Conservation (phyloP, 2,113 vertebrate genomes). For the human (Homo sapiens) region GRCh38 chr7:119129001-119129500, state of each 20-base stretch:
- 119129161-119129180: neutral
- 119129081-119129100: neutral
- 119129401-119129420: neutral
- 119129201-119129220: neutral
- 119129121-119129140: neutral
- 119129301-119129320: neutral
- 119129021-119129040: neutral
- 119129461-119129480: neutral
- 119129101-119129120: neutral
- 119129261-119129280: neutral
- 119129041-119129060: neutral
- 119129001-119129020: neutral
- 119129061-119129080: neutral
- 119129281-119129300: neutral
- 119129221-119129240: neutral
- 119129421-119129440: neutral
- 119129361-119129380: neutral
- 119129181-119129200: neutral
- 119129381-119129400: neutral
- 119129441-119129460: neutral
- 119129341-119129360: neutral
- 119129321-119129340: neutral
- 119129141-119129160: neutral
- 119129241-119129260: neutral
- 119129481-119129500: neutral